Evolutionary conservation across 2,797 vertebrate species (phyloP).

Genomic region (Mus caroli): DNA sequence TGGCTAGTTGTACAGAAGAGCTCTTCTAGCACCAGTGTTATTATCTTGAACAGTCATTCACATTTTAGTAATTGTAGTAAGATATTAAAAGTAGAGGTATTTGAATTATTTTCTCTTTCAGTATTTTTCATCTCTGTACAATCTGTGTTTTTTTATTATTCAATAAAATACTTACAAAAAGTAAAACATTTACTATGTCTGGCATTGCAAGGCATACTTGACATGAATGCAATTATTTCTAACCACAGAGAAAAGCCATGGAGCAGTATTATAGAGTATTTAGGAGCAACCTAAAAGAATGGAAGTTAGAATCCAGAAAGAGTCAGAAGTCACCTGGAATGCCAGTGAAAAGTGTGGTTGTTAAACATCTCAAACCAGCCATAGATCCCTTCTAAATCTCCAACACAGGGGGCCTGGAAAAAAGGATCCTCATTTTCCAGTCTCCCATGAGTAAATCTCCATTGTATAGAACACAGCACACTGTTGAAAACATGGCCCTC

Average conservation of each 20-base stretch:
- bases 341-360: not conserved
- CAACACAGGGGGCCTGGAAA: not conserved
- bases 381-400: not conserved
- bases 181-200: not conserved
- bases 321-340: not conserved
- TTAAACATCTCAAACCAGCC: not conserved
- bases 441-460: not conserved
- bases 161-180: slow-evolving; percentile 21
- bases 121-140: slow-evolving; percentile 8
- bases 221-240: not conserved
- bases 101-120: not conserved
- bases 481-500: not conserved
- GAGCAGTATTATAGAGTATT: not conserved
- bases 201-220: not conserved
- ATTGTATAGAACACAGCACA: not conserved
- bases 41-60: slow-evolving; percentile 8
- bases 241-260: not conserved
- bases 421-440: not conserved
- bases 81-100: not conserved
- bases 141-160: slow-evolving; percentile 8
- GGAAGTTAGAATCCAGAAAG: slow-evolving; percentile 11
- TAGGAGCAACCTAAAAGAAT: not conserved
- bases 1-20: not conserved
- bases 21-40: not conserved
- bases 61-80: not conserved